Conservation (phyloP, 2,888 invertebrate species). For the Abrostola triplasia region DNA sequence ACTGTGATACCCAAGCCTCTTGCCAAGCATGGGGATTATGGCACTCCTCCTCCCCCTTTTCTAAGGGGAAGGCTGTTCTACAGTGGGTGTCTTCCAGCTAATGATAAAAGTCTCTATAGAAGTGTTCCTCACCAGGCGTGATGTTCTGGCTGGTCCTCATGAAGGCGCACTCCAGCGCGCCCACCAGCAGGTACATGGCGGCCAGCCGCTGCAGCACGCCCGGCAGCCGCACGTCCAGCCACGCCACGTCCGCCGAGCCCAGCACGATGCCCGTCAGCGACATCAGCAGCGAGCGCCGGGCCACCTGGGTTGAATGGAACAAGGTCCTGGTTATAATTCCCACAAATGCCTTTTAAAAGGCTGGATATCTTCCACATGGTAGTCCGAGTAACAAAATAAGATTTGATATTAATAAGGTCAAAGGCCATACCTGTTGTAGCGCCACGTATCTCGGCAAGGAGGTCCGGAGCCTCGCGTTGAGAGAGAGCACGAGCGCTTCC, state of each 20-base stretch:
- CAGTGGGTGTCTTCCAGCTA: too few species aligned
- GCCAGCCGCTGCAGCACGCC: constrained; percentile 96
- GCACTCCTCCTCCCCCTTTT: too few species aligned
- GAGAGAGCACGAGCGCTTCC: constrained; percentile 91
- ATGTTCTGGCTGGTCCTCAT: constrained; percentile 81
- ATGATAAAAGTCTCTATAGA: too few species aligned
- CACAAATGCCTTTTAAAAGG: too few species aligned
- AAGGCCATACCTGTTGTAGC: constrained; percentile 73
- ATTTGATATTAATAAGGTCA: background rate
- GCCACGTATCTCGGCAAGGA: constrained; percentile 88
- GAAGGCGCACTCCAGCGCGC: constrained; percentile 89
- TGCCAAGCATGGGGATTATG: too few species aligned
- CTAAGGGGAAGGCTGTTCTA: too few species aligned
- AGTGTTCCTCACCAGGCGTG: constrained; percentile 64
- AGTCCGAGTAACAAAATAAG: too few species aligned
- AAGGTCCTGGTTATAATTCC: too few species aligned
- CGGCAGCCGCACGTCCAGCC: constrained; percentile 90
- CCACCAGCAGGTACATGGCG: constrained; percentile 92
- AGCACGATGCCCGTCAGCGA: constrained; percentile 90
- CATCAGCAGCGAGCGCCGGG: constrained; percentile 89
- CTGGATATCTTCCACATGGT: too few species aligned
- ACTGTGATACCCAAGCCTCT: too few species aligned
- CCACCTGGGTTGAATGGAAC: constrained; percentile 69
- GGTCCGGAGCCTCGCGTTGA: constrained; percentile 91
- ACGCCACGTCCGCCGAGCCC: constrained; percentile 80